Evolutionary conservation across 2,888 invertebrate species (phyloP).

Genomic region (Apodemia mormo): DNA sequence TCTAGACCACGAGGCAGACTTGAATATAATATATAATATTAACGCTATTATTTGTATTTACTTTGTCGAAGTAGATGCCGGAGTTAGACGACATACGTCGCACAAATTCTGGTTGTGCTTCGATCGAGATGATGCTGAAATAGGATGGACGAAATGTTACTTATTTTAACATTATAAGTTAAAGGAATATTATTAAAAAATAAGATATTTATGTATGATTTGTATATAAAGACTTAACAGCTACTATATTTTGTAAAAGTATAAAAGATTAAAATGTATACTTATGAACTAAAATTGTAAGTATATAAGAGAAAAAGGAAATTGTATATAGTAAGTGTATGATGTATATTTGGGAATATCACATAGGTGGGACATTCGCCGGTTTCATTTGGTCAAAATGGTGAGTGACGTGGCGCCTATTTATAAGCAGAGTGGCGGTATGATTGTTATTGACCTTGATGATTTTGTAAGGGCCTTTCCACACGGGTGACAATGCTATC

Average conservation of each 20-base stretch:
- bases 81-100: neutral
- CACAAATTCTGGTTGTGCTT: slow-evolving; percentile 4
- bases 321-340: neutral
- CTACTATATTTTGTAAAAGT: neutral
- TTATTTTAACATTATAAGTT: neutral
- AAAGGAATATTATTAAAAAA: no score
- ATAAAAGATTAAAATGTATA: neutral
- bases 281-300: neutral
- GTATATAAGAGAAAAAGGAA: neutral
- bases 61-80: slow-evolving; percentile 8
- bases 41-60: no score
- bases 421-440: neutral
- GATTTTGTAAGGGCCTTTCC: no score
- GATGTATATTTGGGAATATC: neutral
- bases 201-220: neutral
- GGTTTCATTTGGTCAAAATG: neutral
- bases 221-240: neutral
- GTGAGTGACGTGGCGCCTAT: neutral
- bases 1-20: no score
- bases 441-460: neutral
- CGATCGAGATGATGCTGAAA: neutral
- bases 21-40: no score
- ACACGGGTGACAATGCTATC: no score
- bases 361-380: neutral
- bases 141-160: neutral